Percentiles rank a stretch among this genome's conserved stretches.
Conservation (phyloP, 2,113 vertebrate genomes). For the Dicaeum eximium region DNA sequence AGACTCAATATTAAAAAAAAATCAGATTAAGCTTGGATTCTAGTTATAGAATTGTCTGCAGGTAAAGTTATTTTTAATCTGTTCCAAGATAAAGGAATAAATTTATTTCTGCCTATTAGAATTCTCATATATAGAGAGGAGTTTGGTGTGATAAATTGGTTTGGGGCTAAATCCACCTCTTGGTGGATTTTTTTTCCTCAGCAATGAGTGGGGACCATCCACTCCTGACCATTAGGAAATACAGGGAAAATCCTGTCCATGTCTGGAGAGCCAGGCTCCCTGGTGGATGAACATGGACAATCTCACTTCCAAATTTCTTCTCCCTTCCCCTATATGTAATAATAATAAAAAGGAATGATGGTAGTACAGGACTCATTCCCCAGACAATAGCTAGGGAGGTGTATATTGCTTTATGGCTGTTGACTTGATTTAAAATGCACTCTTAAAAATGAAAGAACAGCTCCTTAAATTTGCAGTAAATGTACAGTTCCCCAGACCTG, state of each 20-base stretch:
- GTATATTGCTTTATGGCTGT: conserved; percentile 55
- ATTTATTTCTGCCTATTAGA: not conserved
- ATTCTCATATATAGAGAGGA: not conserved
- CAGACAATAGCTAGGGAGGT: conserved; percentile 3
- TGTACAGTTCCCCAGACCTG: conserved; percentile 56
- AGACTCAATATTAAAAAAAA: not conserved
- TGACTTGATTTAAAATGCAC: conserved; percentile 70
- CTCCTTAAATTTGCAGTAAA: conserved; percentile 70
- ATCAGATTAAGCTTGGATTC: not conserved
- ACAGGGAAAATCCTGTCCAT: fast-evolving
- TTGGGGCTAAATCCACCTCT: not conserved
- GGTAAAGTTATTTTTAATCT: not conserved
- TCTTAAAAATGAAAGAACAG: conserved; percentile 66
- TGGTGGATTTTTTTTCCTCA: too few species aligned
- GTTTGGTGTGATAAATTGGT: not conserved
- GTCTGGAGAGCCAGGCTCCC: not conserved
- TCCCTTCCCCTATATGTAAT: not conserved
- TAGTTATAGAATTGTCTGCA: not conserved
- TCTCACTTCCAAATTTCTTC: not conserved
- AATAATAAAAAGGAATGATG: not conserved
- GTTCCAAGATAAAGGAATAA: not conserved
- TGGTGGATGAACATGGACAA: not conserved
- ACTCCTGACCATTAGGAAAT: not conserved
- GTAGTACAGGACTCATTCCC: not conserved
- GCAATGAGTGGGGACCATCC: not conserved